Evolutionary conservation across 1,140 invertebrate species (phyloP).

Genomic region (Calliphora vicina): DNA sequence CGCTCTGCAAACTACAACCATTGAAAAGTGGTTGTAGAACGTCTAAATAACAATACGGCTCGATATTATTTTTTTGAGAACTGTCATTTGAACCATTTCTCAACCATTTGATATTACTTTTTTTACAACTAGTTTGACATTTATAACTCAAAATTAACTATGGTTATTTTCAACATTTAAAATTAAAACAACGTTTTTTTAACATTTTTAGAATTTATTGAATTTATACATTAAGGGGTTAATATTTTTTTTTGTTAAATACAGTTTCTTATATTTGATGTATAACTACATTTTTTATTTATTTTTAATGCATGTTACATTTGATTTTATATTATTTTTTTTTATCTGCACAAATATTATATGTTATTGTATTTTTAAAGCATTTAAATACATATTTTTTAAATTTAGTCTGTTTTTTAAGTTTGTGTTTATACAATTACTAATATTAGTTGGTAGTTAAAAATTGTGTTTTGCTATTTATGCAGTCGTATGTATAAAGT

Average conservation of each 20-base stretch:
- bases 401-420: neutral
- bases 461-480: neutral
- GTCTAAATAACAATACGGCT: too few species aligned
- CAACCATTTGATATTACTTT: too few species aligned
- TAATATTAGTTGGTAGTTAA: too few species aligned
- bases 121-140: too few species aligned
- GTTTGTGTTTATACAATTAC: neutral
- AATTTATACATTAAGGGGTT: constrained; percentile 27
- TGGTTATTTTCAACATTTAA: too few species aligned
- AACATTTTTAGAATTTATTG: constrained; percentile 34
- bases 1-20: too few species aligned
- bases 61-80: too few species aligned
- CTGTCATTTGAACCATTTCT: too few species aligned
- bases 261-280: constrained; percentile 21
- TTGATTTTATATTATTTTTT: neutral
- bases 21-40: too few species aligned
- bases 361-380: neutral
- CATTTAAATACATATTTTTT: neutral
- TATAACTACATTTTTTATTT: constrained; percentile 1
- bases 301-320: constrained; percentile 20
- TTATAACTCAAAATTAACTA: too few species aligned
- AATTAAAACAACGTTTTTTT: constrained; percentile 10
- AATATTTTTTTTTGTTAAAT: constrained; percentile 34
- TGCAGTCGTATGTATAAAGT: too few species aligned
- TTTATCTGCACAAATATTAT: neutral